A percentile compares a stretch with the other conserved stretches of the same genome.
These are phyloP conservation scores for Sebastes vulpes DNA, from an alignment of 2,797 vertebrate species.

Conservation along the genomic window DNA sequence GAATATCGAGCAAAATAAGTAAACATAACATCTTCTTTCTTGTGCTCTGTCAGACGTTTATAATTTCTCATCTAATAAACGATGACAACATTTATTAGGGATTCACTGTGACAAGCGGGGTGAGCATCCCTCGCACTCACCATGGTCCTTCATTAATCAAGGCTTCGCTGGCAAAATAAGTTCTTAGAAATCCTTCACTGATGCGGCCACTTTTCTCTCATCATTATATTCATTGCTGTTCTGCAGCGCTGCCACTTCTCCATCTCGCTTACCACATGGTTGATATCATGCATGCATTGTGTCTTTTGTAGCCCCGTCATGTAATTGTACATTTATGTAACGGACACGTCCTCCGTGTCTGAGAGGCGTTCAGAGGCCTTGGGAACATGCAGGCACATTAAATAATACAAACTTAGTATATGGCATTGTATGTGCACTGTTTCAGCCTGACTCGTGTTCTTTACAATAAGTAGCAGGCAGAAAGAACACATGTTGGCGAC, in stretches of 20 bases:
- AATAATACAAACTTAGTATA: background rate
- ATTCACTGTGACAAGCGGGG: background rate
- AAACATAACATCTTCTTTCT: background rate
- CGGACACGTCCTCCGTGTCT: background rate
- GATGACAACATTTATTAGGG: conserved; percentile 1
- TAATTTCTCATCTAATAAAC: background rate
- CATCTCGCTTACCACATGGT: background rate
- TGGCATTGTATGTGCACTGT: background rate
- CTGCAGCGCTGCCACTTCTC: background rate
- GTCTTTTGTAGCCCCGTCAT: background rate
- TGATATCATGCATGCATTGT: background rate
- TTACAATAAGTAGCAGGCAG: background rate
- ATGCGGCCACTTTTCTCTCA: background rate
- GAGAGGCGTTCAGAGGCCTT: background rate
- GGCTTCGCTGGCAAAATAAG: background rate
- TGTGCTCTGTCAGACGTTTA: background rate
- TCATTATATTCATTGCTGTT: background rate
- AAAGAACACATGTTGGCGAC: background rate
- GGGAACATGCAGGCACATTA: background rate
- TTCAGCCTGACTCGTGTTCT: background rate
- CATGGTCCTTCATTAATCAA: conserved; percentile 14
- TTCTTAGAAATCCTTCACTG: background rate
- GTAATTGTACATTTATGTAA: background rate
- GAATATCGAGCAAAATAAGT: background rate
- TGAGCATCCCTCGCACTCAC: background rate